A percentile compares a stretch with the other conserved stretches of the same genome.
phyloP scores from a whole-genome alignment of 2,113 vertebrate genomes.

The Sarotherodon lohbergeri region DNA sequence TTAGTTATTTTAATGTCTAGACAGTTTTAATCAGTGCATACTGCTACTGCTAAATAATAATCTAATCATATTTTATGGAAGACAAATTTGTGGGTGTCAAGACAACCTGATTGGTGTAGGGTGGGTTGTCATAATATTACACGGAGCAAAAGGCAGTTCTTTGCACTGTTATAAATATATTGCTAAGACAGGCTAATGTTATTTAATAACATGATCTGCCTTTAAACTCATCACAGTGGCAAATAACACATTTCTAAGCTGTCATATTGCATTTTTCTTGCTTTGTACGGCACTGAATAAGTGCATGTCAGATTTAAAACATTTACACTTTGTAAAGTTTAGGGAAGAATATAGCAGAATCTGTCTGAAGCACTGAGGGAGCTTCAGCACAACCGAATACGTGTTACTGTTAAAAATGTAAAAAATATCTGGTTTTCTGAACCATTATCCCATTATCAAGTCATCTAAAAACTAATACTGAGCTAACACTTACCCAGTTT shows the following conservation, averaged over 20 bases:
- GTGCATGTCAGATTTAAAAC: not conserved
- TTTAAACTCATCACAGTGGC: not conserved
- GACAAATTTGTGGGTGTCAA: not conserved
- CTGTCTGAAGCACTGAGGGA: not conserved
- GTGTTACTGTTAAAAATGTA: not conserved
- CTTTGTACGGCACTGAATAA: not conserved
- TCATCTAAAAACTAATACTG: not conserved
- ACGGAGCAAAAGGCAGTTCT: not conserved
- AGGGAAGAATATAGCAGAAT: not conserved
- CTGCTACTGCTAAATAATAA: not conserved
- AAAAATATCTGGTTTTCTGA: not conserved
- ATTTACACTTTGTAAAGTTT: not conserved
- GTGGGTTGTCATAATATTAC: not conserved
- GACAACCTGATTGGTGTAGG: not conserved
- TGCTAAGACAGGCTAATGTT: not conserved
- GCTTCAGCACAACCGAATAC: not conserved
- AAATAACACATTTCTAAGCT: not conserved
- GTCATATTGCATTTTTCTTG: not conserved
- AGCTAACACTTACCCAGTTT: not conserved
- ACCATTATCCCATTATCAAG: not conserved
- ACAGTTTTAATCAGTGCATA: not conserved
- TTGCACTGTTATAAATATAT: not conserved
- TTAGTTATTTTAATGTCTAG: not conserved
- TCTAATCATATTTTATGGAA: not conserved
- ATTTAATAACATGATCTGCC: not conserved